These are phyloP conservation scores for Zoroaster sp. DNA, from an alignment of 53 echinoderm and acorn worm species.

Conservation along the genomic window DNA sequence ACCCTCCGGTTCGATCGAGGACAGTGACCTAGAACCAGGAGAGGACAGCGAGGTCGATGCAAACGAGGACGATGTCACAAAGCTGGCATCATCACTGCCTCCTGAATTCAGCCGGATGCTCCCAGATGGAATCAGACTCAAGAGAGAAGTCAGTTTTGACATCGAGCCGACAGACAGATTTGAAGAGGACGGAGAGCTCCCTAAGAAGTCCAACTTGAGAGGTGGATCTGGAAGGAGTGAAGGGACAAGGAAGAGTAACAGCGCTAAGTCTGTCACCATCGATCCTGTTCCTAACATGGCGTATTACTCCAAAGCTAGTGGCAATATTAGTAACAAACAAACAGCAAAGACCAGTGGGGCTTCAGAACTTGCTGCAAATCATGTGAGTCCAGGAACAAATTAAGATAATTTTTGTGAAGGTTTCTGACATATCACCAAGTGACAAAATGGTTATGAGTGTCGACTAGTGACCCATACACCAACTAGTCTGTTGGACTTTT, in stretches of 20 bases:
- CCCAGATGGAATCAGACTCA: conserved; percentile 34
- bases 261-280: conserved; percentile 77
- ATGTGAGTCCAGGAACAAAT: neutral
- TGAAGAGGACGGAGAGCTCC: conserved; percentile 13
- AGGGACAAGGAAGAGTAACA: conserved; percentile 56
- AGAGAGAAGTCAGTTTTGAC: conserved; percentile 91
- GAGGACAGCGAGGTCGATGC: conserved; percentile 83
- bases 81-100: neutral
- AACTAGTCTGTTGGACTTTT: too few relatives aligned
- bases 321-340: conserved; percentile 3
- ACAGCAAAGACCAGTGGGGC: neutral
- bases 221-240: conserved; percentile 52
- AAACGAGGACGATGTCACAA: conserved; percentile 77
- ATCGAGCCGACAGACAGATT: conserved; percentile 61
- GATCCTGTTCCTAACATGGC: conserved; percentile 72
- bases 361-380: conserved; percentile 1
- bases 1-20: conserved; percentile 48
- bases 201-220: conserved; percentile 67
- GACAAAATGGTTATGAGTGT: too few relatives aligned
- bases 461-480: too few relatives aligned
- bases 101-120: neutral
- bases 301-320: conserved; percentile 50
- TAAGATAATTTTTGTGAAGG: neutral
- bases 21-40: conserved; percentile 89
- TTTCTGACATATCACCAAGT: too few relatives aligned